These are phyloP conservation scores for Pollicipes pollicipes DNA, from an alignment of 1,140 invertebrate genomes.

Conservation along the genomic window DNA sequence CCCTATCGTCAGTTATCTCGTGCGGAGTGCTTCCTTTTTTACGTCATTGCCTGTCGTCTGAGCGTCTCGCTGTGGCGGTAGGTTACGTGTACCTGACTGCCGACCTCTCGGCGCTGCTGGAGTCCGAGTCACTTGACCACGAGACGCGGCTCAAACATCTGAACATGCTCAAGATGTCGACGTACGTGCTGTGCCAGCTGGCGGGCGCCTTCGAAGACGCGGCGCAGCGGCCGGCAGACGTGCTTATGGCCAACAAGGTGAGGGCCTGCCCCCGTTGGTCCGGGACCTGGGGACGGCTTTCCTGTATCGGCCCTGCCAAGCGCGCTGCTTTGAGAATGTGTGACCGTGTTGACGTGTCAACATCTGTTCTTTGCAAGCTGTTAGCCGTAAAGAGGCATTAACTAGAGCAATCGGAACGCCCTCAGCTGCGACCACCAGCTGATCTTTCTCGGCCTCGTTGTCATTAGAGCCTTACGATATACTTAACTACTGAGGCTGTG, in stretches of 20 bases:
- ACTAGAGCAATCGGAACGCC: too few species aligned
- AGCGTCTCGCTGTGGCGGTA: constrained; percentile 21
- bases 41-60: constrained; percentile 16
- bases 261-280: too few species aligned
- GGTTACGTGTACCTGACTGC: constrained; percentile 32
- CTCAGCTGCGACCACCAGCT: too few species aligned
- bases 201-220: constrained; percentile 40
- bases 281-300: too few species aligned
- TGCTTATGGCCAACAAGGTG: constrained; percentile 17
- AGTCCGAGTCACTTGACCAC: constrained; percentile 29
- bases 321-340: too few species aligned
- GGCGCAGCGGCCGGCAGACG: constrained; percentile 25
- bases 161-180: constrained; percentile 46
- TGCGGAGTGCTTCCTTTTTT: constrained; percentile 10
- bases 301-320: too few species aligned
- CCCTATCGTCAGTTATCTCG: constrained; percentile 4
- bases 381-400: too few species aligned
- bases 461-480: too few species aligned
- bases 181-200: constrained; percentile 43
- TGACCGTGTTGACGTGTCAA: too few species aligned
- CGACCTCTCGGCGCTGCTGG: constrained; percentile 30
- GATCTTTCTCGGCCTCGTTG: too few species aligned
- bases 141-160: constrained; percentile 31
- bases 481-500: too few species aligned
- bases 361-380: too few species aligned